These are phyloP conservation scores for Characodon lateralis DNA, from an alignment of 2,797 vertebrate species.

Conservation along the genomic window DNA sequence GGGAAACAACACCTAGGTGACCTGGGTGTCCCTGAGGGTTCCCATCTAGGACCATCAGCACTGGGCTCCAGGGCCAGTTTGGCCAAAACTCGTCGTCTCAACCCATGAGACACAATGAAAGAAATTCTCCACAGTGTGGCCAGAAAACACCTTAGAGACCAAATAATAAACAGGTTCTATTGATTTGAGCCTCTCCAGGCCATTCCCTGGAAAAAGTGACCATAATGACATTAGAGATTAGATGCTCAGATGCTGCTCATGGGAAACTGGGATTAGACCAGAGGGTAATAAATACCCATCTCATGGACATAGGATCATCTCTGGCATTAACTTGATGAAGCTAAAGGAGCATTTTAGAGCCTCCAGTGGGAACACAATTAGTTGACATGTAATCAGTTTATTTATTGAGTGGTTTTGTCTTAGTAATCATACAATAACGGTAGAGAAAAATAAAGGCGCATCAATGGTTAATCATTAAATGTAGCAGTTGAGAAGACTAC, in stretches of 20 bases:
- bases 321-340: slow-evolving; percentile 9
- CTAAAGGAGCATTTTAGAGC: not conserved
- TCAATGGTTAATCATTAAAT: not conserved
- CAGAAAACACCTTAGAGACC: slow-evolving; percentile 67
- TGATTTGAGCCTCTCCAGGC: slow-evolving; percentile 72
- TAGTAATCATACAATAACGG: not conserved
- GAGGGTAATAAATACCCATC: slow-evolving; percentile 43
- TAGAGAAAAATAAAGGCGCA: not conserved
- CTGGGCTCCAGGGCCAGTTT: slow-evolving; percentile 74
- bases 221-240: slow-evolving; percentile 79
- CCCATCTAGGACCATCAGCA: slow-evolving; percentile 43
- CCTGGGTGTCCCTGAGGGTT: slow-evolving; percentile 54
- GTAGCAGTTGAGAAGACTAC: not conserved
- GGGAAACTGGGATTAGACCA: slow-evolving; percentile 47
- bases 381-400: not conserved
- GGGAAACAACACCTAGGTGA: slow-evolving; percentile 43
- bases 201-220: slow-evolving; percentile 74
- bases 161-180: slow-evolving; percentile 59
- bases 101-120: slow-evolving; percentile 59
- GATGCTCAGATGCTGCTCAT: slow-evolving; percentile 57
- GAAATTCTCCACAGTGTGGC: slow-evolving; percentile 63
- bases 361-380: slow-evolving; percentile 3
- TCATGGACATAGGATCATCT: slow-evolving; percentile 40
- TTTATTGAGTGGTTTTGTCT: not conserved
- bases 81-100: slow-evolving; percentile 33